These are phyloP conservation scores for Paedocypris sp. DNA, from an alignment of 2,113 vertebrate species.

Conservation along the genomic window DNA sequence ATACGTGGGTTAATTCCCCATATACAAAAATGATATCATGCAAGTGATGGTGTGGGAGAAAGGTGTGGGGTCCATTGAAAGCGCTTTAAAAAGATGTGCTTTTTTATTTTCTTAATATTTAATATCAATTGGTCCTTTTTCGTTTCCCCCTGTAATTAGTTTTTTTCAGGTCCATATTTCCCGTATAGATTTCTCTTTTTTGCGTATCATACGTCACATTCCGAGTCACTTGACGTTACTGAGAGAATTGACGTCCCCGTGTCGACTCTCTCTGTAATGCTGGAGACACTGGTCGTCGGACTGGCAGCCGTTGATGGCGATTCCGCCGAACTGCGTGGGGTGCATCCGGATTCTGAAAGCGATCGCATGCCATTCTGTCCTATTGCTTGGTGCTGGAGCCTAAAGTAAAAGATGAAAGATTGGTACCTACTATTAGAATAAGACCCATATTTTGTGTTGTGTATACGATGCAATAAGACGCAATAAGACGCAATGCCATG, in stretches of 20 bases:
- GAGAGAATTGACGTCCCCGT: slow-evolving; percentile 95
- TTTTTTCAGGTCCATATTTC: slow-evolving; percentile 72
- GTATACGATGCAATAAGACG: no score
- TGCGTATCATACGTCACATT: slow-evolving; percentile 98
- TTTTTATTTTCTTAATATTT: slow-evolving; percentile 56
- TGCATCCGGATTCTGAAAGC: slow-evolving; percentile 90
- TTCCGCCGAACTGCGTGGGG: slow-evolving; percentile 94
- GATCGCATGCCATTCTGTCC: slow-evolving; percentile 94
- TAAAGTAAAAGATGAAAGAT: slow-evolving; percentile 49
- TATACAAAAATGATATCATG: slow-evolving; percentile 83
- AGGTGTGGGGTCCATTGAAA: slow-evolving; percentile 87
- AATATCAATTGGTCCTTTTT: slow-evolving; percentile 68
- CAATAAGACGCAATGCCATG: no score
- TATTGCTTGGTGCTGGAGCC: slow-evolving; percentile 98
- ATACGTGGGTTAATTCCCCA: slow-evolving; percentile 70
- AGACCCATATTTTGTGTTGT: neutral
- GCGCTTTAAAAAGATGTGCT: slow-evolving; percentile 87
- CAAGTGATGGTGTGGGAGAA: slow-evolving; percentile 66
- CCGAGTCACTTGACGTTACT: slow-evolving; percentile 98
- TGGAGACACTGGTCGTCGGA: slow-evolving; percentile 96
- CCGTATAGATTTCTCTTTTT: slow-evolving; percentile 69
- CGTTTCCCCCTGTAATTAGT: slow-evolving; percentile 67
- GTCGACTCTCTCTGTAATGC: slow-evolving; percentile 90
- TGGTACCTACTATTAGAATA: slow-evolving; percentile 15
- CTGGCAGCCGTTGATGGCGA: slow-evolving; percentile 95